These are phyloP conservation scores for Siderastrea radians DNA, from an alignment of 92 coral and sea anemone species.

Conservation along the genomic window DNA sequence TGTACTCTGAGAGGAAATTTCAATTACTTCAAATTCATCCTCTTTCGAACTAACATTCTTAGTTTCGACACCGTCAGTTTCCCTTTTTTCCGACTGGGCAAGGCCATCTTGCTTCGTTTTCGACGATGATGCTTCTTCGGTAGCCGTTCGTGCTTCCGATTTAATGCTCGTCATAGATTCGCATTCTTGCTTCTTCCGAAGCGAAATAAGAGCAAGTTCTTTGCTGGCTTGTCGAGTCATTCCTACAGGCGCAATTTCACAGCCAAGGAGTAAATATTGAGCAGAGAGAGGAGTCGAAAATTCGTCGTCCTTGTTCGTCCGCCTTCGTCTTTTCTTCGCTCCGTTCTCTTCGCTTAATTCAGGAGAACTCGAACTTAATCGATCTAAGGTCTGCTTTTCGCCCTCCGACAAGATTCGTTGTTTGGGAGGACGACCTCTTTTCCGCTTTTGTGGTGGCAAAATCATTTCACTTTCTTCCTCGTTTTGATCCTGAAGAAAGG, in stretches of 20 bases:
- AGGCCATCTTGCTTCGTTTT: neutral
- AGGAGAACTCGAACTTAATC: neutral
- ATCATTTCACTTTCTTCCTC: slow-evolving; percentile 8
- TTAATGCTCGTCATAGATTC: neutral
- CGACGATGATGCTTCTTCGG: neutral
- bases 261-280: slow-evolving; percentile 23
- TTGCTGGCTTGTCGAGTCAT: slow-evolving; percentile 87
- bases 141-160: slow-evolving; percentile 1
- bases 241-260: slow-evolving; percentile 64
- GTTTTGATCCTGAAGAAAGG: slow-evolving; percentile 23
- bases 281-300: slow-evolving; percentile 1
- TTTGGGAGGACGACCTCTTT: slow-evolving; percentile 52
- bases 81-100: neutral
- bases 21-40: slow-evolving; percentile 45
- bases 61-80: neutral
- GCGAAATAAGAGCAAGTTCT: slow-evolving; percentile 67
- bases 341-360: slow-evolving; percentile 13
- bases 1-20: slow-evolving; percentile 62
- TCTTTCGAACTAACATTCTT: neutral
- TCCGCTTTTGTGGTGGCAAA: slow-evolving; percentile 35
- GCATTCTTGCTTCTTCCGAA: slow-evolving; percentile 24
- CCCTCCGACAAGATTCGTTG: neutral
- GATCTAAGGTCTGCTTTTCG: neutral
- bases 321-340: slow-evolving; percentile 46
- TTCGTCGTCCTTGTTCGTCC: slow-evolving; percentile 24